Conservation (phyloP, 1,140 invertebrate genomes). For the Anthonomus grandis region DNA sequence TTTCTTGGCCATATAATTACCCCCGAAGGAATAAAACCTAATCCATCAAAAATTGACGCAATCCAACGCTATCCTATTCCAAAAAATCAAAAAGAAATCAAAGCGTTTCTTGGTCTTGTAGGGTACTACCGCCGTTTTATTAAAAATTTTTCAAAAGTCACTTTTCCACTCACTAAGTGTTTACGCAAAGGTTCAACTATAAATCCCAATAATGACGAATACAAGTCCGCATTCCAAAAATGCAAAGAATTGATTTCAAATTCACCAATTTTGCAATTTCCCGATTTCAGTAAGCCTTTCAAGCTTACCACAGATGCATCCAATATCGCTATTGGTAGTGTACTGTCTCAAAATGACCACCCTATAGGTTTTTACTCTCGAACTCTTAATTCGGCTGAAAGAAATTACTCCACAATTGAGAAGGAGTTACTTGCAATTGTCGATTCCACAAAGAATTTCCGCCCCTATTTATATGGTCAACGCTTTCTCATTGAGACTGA, state of each 20-base stretch:
- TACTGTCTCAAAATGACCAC: constrained; percentile 43
- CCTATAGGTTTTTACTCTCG: constrained; percentile 43
- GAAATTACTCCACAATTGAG: constrained; percentile 40
- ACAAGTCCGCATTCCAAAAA: constrained; percentile 31
- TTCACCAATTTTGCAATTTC: constrained; percentile 38
- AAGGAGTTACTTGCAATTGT: constrained; percentile 38
- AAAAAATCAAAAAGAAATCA: constrained; percentile 15
- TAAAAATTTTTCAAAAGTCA: constrained; percentile 16
- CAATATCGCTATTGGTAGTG: constrained; percentile 42
- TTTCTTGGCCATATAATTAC: constrained; percentile 26
- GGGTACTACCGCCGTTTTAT: constrained; percentile 33
- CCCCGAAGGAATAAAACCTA: constrained; percentile 22
- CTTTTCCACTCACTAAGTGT: constrained; percentile 23
- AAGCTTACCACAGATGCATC: constrained; percentile 46
- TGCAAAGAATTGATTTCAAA: constrained; percentile 40
- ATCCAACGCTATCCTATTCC: constrained; percentile 19
- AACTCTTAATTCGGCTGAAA: constrained; percentile 37
- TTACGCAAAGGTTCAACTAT: constrained; percentile 34
- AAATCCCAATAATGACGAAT: neutral
- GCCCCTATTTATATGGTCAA: constrained; percentile 33
- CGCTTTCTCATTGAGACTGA: constrained; percentile 32
- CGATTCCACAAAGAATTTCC: constrained; percentile 30
- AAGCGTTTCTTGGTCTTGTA: constrained; percentile 31
- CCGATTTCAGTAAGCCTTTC: constrained; percentile 45
- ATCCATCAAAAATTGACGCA: constrained; percentile 17